A percentile compares a stretch with the other conserved stretches of the same genome.
Conservation (phyloP, 2,888 invertebrate species). For the Carterocephalus palaemon region DNA sequence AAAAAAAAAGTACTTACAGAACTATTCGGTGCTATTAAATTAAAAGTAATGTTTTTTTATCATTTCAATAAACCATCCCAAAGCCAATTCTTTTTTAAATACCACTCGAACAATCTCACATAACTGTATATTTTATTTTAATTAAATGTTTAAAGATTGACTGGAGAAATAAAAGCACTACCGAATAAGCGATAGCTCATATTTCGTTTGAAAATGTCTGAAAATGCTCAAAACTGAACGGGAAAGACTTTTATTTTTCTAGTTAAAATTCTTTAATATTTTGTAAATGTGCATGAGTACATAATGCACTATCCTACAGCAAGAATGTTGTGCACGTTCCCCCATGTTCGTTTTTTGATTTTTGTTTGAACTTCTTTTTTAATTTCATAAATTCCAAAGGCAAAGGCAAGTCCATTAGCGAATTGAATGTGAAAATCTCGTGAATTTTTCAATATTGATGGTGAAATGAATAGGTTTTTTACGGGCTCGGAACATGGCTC, state of each 20-base stretch:
- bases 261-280: slow-evolving; percentile 46
- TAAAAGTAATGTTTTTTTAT: not conserved
- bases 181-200: slow-evolving; percentile 2
- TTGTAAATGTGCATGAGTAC: slow-evolving; percentile 73
- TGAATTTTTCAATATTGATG: slow-evolving; percentile 50
- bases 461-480: not conserved
- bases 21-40: too few species aligned
- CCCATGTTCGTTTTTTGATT: slow-evolving; percentile 47
- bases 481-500: slow-evolving; percentile 10
- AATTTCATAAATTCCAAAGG: slow-evolving; percentile 53
- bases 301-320: slow-evolving; percentile 71
- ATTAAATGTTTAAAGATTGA: slow-evolving; percentile 37
- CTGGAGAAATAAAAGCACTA: slow-evolving; percentile 32
- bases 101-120: slow-evolving; percentile 35
- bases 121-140: slow-evolving; percentile 39
- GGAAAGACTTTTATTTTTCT: slow-evolving; percentile 31
- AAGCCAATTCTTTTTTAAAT: slow-evolving; percentile 2
- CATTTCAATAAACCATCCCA: not conserved
- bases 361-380: slow-evolving; percentile 50
- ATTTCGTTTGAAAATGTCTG: slow-evolving; percentile 15
- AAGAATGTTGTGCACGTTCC: slow-evolving; percentile 74
- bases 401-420: slow-evolving; percentile 65
- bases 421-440: slow-evolving; percentile 43
- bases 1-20: too few species aligned
- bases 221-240: slow-evolving; percentile 11